Conservation (phyloP, 53 echinoderm and acorn worm genomes). For the Henricia sp. region DNA sequence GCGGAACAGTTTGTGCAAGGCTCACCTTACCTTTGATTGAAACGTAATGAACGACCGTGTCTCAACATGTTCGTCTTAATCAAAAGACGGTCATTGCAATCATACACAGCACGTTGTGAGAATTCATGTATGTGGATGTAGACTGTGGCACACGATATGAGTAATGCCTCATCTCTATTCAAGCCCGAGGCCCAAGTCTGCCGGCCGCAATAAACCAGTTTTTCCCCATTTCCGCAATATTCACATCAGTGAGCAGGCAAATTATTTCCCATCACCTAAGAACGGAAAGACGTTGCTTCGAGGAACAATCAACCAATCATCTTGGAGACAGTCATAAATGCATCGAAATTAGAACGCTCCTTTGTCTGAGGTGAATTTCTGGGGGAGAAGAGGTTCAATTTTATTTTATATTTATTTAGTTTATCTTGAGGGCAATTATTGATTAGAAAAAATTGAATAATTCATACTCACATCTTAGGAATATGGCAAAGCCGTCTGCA, state of each 20-base stretch:
- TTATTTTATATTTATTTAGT: neutral
- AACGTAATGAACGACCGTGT: conserved; percentile 47
- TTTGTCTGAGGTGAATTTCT: no score
- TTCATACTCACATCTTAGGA: neutral
- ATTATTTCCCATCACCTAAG: conserved; percentile 3
- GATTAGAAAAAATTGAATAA: neutral
- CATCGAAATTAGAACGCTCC: conserved; percentile 24
- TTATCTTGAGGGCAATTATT: neutral
- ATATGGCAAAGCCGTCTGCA: no score
- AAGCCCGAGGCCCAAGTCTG: conserved; percentile 9
- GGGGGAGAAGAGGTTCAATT: neutral
- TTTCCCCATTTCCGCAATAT: conserved; percentile 41
- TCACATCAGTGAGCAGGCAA: conserved; percentile 31
- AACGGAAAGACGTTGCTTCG: conserved; percentile 5
- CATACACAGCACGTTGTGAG: neutral
- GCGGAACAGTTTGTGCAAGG: neutral
- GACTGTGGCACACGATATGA: conserved; percentile 32
- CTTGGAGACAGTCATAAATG: conserved; percentile 17
- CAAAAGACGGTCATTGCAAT: conserved; percentile 15
- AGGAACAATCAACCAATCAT: neutral
- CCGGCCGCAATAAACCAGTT: conserved; percentile 48
- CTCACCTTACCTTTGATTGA: conserved; percentile 52
- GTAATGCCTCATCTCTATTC: conserved; percentile 54
- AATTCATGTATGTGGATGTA: neutral
- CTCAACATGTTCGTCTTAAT: conserved; percentile 31